A percentile compares a stretch with the other conserved stretches of the same genome.
Conservation (phyloP, 1,140 invertebrate species). For the Metopolophium dirhodum region DNA sequence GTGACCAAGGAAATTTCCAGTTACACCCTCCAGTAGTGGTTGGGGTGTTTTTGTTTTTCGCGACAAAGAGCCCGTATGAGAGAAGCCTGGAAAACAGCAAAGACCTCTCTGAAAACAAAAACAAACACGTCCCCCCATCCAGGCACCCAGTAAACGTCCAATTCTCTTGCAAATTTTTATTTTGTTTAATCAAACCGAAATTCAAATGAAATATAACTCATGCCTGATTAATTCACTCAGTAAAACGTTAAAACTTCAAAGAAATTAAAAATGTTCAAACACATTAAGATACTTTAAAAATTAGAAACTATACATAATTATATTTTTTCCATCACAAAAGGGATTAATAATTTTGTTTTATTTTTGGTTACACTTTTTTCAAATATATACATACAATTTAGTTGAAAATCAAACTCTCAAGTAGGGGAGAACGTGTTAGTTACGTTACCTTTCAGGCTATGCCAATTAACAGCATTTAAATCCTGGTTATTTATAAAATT, state of each 20-base stretch:
- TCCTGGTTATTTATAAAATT: background rate
- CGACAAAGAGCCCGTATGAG: conserved; percentile 80
- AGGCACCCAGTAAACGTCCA: conserved; percentile 46
- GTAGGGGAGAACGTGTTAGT: conserved; percentile 54
- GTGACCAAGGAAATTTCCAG: conserved; percentile 63
- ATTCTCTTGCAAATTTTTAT: conserved; percentile 31
- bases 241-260: background rate
- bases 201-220: conserved; percentile 44
- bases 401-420: background rate
- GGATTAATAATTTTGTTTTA: background rate
- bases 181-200: conserved; percentile 45
- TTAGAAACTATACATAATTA: background rate
- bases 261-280: background rate
- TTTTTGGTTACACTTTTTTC: background rate
- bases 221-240: conserved; percentile 48
- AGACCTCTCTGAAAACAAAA: conserved; percentile 75
- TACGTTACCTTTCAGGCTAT: background rate
- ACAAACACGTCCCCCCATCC: conserved; percentile 56
- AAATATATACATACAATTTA: background rate
- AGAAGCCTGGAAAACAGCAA: conserved; percentile 87
- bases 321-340: background rate
- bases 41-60: conserved; percentile 84
- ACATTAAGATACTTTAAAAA: background rate
- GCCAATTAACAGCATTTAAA: background rate
- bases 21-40: conserved; percentile 79